Evolutionary conservation across 2,797 vertebrate species (phyloP), one percentile per base, ranked within the genome.

Genomic region (Cacajao melanocephalus): DNA sequence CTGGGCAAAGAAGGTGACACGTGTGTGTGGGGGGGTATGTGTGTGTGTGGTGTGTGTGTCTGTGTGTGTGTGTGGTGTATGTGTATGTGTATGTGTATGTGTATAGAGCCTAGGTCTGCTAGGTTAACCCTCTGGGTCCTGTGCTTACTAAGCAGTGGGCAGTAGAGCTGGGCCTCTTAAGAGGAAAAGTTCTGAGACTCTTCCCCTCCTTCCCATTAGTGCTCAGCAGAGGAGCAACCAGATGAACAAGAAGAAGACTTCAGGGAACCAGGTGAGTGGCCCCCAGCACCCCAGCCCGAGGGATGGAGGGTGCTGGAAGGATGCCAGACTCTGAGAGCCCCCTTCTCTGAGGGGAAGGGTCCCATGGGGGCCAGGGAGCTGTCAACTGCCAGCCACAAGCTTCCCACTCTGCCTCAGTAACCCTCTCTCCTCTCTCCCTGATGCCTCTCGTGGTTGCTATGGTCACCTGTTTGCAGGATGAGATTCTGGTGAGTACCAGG

Each of bases 211-310:
- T 96, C 87, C 91, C 80, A 24, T 28, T 98, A 99, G 99, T 93
- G 99, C 99, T 97, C 99, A 99, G 98, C 99, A 99, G 98, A 99
- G 99, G 97, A 99, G 99, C 98, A 99, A 97, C 98, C 99, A 99
- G 98, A 99, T 99, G 98, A 99, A 97, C 98, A 99, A 99, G 99
- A 99, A 99, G 99, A 99, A 99, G 97, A 98, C 99, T 67, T 98
- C 99, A 52, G 99, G 99, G 91, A 99, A 99, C 98, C 99, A 99
- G 99, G 99, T 99, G 99, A 98, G 98, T 93, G 89, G 70, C 20
- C 50, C 39, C 70, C 58, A 9, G 48, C 4, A 55, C 55, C 92
- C 93, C 92, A 58, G 91, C 87, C 96, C 39, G 33, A 97, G 97
- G 97, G 97, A 96, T 90, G 93, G 78, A 97, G 96, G 97, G 96